These are phyloP conservation scores for Ichneumoninae sp. DNA, from an alignment of 2,888 invertebrate species.

Conservation along the genomic window DNA sequence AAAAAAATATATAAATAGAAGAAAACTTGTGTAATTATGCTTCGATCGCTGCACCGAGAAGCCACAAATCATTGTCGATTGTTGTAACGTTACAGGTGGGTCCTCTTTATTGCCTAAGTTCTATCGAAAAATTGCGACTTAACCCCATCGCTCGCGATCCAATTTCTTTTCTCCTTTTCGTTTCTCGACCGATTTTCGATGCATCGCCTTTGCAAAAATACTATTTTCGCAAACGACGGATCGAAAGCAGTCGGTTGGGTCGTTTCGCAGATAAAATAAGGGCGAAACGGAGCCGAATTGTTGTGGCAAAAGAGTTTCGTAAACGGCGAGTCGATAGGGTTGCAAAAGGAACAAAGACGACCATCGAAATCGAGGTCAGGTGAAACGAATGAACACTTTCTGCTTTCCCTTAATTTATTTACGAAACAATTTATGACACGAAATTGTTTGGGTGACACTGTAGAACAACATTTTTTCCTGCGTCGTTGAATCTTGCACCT, in stretches of 20 bases:
- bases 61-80: background rate
- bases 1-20: background rate
- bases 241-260: background rate
- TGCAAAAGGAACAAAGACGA: background rate
- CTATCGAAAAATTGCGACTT: background rate
- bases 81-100: conserved; percentile 3
- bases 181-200: background rate
- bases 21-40: background rate
- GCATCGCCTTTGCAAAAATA: background rate
- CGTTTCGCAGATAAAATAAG: background rate
- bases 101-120: background rate
- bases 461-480: background rate
- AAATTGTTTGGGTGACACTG: background rate
- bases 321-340: background rate
- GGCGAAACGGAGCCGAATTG: background rate
- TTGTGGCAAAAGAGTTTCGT: background rate
- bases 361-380: background rate
- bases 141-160: background rate
- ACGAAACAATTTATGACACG: too few relatives aligned
- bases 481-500: too few relatives aligned
- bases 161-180: background rate
- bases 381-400: background rate
- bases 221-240: background rate
- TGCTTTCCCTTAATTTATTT: background rate
- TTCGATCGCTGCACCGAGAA: background rate